Conservation (phyloP, 2,888 invertebrate genomes). For the Aleiodes testaceus region DNA sequence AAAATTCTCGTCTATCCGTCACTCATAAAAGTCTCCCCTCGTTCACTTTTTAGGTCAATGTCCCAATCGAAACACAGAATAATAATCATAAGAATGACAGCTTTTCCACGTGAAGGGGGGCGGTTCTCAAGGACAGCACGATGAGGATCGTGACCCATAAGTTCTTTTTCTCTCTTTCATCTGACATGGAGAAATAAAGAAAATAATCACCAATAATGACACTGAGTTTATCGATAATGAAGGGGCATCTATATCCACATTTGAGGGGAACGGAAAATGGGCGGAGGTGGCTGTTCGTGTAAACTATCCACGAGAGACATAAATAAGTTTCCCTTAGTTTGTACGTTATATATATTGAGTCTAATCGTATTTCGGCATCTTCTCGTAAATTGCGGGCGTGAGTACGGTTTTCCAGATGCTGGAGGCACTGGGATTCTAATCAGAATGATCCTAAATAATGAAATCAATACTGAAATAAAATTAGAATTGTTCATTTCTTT, state of each 20-base stretch:
- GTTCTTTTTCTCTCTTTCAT: neutral
- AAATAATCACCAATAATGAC: slow-evolving; percentile 35
- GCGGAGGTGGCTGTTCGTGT: slow-evolving; percentile 9
- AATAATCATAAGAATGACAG: slow-evolving; percentile 20
- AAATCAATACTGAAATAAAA: neutral
- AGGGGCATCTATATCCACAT: slow-evolving; percentile 9
- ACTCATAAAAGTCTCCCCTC: slow-evolving; percentile 34
- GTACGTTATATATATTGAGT: slow-evolving; percentile 43
- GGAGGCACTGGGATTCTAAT: slow-evolving; percentile 29
- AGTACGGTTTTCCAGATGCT: slow-evolving; percentile 57
- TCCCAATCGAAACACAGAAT: neutral
- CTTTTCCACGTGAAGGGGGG: slow-evolving; percentile 30
- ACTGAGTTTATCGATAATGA: slow-evolving; percentile 48
- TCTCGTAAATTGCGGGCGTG: slow-evolving; percentile 38
- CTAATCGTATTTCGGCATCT: slow-evolving; percentile 61
- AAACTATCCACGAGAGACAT: slow-evolving; percentile 49
- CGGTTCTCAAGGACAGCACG: slow-evolving; percentile 24
- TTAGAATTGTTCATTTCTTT: too few relatives aligned
- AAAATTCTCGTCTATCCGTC: slow-evolving; percentile 17
- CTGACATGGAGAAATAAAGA: slow-evolving; percentile 10
- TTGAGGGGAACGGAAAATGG: neutral
- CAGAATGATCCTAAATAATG: neutral
- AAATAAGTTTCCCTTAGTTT: slow-evolving; percentile 54
- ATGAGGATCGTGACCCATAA: slow-evolving; percentile 6
- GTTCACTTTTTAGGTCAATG: slow-evolving; percentile 36